Percentiles rank a stretch among this genome's conserved stretches.
These are phyloP conservation scores for Zapus hudsonius DNA, from an alignment of 2,113 vertebrate genomes.

Conservation along the genomic window DNA sequence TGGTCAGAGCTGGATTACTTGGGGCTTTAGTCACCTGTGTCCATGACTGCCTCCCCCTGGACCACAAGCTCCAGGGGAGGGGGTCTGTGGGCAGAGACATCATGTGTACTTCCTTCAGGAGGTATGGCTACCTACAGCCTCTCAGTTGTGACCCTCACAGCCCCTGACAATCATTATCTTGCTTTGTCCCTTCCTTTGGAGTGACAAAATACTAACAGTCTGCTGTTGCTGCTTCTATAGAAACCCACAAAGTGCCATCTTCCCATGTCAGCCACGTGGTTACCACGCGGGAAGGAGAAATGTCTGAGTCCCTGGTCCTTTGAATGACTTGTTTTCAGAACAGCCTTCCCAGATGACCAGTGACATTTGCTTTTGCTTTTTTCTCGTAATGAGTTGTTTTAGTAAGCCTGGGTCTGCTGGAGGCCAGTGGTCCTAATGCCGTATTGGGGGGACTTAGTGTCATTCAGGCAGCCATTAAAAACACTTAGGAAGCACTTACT, in stretches of 20 bases:
- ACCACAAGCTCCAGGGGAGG: fast-evolving
- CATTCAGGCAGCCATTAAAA: neutral
- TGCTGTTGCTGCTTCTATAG: neutral
- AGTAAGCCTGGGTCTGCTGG: neutral
- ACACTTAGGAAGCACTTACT: neutral
- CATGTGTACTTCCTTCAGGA: neutral
- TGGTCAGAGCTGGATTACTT: neutral
- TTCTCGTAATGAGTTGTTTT: neutral
- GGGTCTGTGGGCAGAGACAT: fast-evolving
- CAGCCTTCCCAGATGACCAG: neutral
- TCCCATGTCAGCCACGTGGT: neutral
- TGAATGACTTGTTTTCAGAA: neutral
- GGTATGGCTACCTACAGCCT: too few species aligned
- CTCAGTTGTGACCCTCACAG: neutral
- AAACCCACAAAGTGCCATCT: neutral
- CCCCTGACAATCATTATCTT: neutral
- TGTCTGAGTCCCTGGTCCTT: neutral
- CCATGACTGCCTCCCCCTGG: neutral
- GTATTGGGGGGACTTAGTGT: neutral
- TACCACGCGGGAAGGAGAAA: neutral
- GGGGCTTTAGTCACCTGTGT: fast-evolving
- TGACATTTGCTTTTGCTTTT: neutral
- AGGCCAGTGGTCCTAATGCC: neutral
- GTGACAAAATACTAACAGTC: neutral
- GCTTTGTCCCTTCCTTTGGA: neutral